These are phyloP conservation scores for Drosophila repleta DNA, from an alignment of 1,140 invertebrate species.

Conservation along the genomic window DNA sequence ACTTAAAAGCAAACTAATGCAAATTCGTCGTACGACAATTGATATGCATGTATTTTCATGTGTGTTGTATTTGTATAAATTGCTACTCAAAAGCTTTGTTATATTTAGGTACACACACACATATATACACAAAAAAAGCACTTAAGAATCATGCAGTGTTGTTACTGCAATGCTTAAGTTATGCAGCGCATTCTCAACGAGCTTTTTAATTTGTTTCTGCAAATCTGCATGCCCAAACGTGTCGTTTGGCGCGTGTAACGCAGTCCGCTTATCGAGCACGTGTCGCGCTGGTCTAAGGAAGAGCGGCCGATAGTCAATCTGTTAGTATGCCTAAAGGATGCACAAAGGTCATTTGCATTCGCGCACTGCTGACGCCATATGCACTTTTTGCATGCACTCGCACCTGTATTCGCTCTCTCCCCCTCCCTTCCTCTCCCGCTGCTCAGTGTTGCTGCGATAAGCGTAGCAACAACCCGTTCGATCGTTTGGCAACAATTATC, in stretches of 20 bases:
- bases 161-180: background rate
- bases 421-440: background rate
- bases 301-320: background rate
- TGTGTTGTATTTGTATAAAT: constrained; percentile 25
- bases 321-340: constrained; percentile 30
- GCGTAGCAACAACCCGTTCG: constrained; percentile 35
- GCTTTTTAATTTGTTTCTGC: constrained; percentile 30
- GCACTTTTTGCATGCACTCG: constrained; percentile 32
- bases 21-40: background rate
- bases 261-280: constrained; percentile 37
- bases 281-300: constrained; percentile 3
- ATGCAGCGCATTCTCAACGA: constrained; percentile 48
- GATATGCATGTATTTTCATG: background rate
- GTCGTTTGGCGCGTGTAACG: constrained; percentile 13
- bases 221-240: constrained; percentile 26
- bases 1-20: no score
- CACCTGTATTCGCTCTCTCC: constrained; percentile 14
- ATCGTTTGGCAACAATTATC: constrained; percentile 77
- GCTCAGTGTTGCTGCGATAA: constrained; percentile 40
- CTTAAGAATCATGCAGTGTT: background rate
- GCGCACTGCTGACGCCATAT: constrained; percentile 30
- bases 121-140: no score
- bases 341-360: constrained; percentile 47
- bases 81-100: constrained; percentile 36
- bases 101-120: constrained; percentile 28